Conservation (phyloP, 2,113 vertebrate genomes). For the Toxotes chatareus region DNA sequence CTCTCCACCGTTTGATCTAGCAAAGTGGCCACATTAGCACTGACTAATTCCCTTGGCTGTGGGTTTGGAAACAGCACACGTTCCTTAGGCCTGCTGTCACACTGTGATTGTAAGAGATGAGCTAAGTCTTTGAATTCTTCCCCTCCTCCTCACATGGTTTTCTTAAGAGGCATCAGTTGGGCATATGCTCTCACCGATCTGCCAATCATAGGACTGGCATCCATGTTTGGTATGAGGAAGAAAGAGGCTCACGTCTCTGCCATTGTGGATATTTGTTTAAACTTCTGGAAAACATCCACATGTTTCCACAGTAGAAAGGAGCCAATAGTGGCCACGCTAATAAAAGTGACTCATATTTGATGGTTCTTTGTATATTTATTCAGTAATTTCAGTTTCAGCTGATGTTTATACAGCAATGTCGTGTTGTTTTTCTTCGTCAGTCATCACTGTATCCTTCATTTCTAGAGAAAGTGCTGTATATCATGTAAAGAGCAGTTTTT, state of each 20-base stretch:
- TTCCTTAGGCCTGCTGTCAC: constrained; percentile 65
- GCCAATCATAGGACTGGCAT: constrained; percentile 26
- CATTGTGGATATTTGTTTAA: constrained; percentile 26
- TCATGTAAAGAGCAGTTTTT: background rate
- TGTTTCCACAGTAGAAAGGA: background rate
- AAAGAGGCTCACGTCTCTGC: background rate
- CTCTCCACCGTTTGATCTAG: constrained; percentile 76
- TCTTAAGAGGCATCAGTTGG: constrained; percentile 37
- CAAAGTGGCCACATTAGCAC: constrained; percentile 82
- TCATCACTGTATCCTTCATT: constrained; percentile 3
- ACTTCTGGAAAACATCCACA: background rate
- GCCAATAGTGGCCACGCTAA: background rate
- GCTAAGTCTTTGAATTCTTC: constrained; percentile 42
- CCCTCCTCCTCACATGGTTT: constrained; percentile 11
- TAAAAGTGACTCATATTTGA: constrained; percentile 16
- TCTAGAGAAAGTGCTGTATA: constrained; percentile 28
- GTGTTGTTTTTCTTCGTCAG: background rate
- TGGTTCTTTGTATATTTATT: constrained; percentile 10
- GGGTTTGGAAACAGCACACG: constrained; percentile 70
- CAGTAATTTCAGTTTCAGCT: background rate
- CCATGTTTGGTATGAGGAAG: constrained; percentile 9
- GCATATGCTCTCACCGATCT: constrained; percentile 17
- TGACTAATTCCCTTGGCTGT: constrained; percentile 82
- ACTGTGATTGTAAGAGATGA: constrained; percentile 46
- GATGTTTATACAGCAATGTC: constrained; percentile 6